Evolutionary conservation across 2,113 vertebrate species (phyloP).

Genomic region (Vidua macroura): DNA sequence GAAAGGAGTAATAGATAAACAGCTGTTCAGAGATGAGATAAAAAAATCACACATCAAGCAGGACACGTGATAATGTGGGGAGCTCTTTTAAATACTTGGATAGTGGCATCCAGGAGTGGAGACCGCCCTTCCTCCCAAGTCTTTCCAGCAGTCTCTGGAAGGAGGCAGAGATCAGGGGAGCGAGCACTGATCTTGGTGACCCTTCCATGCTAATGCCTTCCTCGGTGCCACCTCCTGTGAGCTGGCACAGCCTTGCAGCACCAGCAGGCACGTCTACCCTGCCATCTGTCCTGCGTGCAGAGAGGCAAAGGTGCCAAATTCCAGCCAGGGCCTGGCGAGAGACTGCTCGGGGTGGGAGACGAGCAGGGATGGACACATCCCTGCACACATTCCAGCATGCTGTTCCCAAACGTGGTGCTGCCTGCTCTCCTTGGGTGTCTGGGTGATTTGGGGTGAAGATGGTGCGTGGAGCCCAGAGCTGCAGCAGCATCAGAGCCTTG

Average conservation of each 20-base stretch:
- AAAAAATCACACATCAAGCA: not conserved
- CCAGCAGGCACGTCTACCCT: slow-evolving; percentile 32
- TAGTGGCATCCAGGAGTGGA: not conserved
- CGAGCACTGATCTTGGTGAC: not conserved
- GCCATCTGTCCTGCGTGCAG: slow-evolving; percentile 28
- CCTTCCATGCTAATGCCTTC: not conserved
- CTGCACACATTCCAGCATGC: not conserved
- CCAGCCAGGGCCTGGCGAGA: slow-evolving; percentile 38
- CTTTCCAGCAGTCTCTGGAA: not conserved
- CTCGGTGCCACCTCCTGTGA: not conserved
- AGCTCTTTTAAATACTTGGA: not conserved
- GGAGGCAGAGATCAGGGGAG: not conserved
- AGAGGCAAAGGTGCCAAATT: slow-evolving; percentile 2
- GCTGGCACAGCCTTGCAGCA: slow-evolving; percentile 10
- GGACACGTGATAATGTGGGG: not conserved
- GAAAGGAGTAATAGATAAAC: not conserved
- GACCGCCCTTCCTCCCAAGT: accelerated
- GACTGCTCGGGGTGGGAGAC: not conserved
- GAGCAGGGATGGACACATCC: not conserved
- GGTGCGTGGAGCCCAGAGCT: not conserved
- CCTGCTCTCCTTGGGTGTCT: not conserved
- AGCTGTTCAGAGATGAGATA: not conserved
- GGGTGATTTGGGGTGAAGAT: accelerated
- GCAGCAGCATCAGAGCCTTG: not conserved
- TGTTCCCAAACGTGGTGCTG: not conserved